phyloP scores from a whole-genome alignment of 2,888 invertebrate species.

The Schizaphis graminum region DNA sequence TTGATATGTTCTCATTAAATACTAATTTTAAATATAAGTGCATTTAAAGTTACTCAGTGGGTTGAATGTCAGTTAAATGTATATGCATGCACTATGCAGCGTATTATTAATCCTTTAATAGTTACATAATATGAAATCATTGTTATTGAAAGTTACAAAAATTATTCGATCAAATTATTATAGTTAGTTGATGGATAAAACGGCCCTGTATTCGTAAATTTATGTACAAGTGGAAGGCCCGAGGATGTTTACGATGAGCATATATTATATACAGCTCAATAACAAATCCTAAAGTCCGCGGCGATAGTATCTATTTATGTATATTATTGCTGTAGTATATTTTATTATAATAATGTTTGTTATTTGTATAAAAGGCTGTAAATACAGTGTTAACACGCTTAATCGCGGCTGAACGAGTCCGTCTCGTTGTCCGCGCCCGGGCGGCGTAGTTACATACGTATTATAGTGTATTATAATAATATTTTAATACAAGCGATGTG shows the following conservation, averaged over 20 bases:
- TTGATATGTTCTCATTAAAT: too few species aligned
- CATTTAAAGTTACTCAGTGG: too few species aligned
- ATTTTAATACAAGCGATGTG: not conserved
- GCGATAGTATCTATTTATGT: not conserved
- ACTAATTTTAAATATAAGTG: too few species aligned
- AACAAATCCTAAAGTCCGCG: constrained; percentile 1
- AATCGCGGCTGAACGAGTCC: constrained; percentile 12
- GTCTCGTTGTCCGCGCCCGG: constrained; percentile 36
- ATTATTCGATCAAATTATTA: not conserved
- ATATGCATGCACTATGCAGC: too few species aligned
- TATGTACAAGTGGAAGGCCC: not conserved
- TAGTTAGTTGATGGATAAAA: not conserved
- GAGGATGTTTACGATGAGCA: not conserved
- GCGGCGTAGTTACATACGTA: not conserved
- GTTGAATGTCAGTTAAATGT: too few species aligned
- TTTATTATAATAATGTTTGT: constrained; percentile 9
- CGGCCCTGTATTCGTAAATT: not conserved
- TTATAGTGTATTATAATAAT: not conserved
- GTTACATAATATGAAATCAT: too few species aligned
- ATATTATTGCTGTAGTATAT: not conserved
- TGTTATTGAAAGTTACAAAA: not conserved
- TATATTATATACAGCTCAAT: not conserved
- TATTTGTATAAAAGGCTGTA: constrained; percentile 2
- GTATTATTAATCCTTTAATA: too few species aligned
- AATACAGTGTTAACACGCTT: not conserved